These are phyloP conservation scores for Streptopelia turtur DNA, from an alignment of 2,797 vertebrate species.

Conservation along the genomic window DNA sequence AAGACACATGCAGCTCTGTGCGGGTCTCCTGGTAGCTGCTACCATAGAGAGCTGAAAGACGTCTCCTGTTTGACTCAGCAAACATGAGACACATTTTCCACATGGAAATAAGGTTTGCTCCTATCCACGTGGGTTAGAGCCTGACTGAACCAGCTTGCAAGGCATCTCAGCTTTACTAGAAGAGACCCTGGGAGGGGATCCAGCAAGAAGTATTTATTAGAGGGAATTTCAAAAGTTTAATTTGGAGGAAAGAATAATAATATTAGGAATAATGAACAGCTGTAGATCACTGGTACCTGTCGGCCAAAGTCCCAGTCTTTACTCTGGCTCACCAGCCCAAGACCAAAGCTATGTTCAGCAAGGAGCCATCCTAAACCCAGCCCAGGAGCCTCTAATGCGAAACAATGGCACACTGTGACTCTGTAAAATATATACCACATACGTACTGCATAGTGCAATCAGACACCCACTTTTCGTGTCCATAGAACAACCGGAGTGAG, in stretches of 20 bases:
- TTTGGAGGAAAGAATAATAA: background rate
- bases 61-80: background rate
- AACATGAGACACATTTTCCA: background rate
- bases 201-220: background rate
- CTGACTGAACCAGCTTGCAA: background rate
- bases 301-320: background rate
- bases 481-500: background rate
- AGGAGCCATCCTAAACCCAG: background rate
- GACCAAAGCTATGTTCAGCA: background rate
- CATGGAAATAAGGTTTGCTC: background rate
- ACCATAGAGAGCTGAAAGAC: background rate
- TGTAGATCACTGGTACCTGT: background rate
- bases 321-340: background rate
- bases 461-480: background rate
- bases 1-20: background rate
- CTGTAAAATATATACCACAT: background rate
- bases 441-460: accelerated
- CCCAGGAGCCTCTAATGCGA: background rate
- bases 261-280: background rate
- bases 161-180: background rate
- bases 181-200: background rate
- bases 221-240: background rate
- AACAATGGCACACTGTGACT: background rate
- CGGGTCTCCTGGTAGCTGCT: background rate
- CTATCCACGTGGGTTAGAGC: accelerated